Percentiles rank a stretch among this genome's conserved stretches.
Conservation (phyloP, 2,113 vertebrate species). For the Smithornis capensis region DNA sequence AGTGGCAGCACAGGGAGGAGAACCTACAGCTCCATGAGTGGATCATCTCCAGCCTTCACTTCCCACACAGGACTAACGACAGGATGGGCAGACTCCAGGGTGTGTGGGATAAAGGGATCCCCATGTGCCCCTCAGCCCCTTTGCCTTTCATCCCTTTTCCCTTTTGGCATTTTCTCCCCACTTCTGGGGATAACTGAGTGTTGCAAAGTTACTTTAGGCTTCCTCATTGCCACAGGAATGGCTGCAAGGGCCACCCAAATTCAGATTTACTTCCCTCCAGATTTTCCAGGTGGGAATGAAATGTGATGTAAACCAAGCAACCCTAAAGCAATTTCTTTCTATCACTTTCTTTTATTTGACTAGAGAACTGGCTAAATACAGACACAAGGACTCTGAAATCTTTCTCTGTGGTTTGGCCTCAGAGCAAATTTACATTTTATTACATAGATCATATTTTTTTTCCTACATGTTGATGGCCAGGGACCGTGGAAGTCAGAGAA, state of each 20-base stretch:
- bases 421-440: slow-evolving; percentile 21
- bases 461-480: background rate
- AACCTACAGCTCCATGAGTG: background rate
- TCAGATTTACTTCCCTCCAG: background rate
- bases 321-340: background rate
- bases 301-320: background rate
- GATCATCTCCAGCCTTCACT: background rate
- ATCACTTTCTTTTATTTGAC: background rate
- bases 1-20: background rate
- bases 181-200: accelerated
- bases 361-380: background rate
- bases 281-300: background rate
- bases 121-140: accelerated
- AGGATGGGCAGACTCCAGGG: accelerated
- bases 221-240: background rate
- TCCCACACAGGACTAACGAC: accelerated
- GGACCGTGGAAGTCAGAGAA: background rate
- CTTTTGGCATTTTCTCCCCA: background rate
- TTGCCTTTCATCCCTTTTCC: background rate
- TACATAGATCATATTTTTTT: background rate
- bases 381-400: background rate
- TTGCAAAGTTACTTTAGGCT: background rate
- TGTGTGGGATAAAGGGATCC: background rate
- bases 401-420: background rate
- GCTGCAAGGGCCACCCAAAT: no score